These are phyloP conservation scores for Drymonia ruficornis DNA, from an alignment of 2,888 invertebrate species.

Conservation along the genomic window DNA sequence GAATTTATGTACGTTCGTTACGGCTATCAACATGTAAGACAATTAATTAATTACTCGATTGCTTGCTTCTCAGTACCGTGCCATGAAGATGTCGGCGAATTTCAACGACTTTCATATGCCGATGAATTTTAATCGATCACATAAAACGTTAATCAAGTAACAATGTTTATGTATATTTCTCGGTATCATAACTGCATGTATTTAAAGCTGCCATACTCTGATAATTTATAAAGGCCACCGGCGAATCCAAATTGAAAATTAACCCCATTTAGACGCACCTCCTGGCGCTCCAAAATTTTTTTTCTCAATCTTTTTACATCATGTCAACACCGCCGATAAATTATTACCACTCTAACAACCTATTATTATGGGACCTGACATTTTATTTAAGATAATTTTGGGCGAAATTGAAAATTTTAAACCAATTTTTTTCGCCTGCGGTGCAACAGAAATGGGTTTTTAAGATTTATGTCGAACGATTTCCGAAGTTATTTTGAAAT, in stretches of 20 bases:
- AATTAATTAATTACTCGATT: slow-evolving; percentile 46
- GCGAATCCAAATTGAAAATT: slow-evolving; percentile 80
- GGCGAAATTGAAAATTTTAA: slow-evolving; percentile 75
- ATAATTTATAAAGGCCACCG: slow-evolving; percentile 78
- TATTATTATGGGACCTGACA: slow-evolving; percentile 79
- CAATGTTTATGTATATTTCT: slow-evolving; percentile 67
- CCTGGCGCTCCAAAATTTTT: slow-evolving; percentile 67
- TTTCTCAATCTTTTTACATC: slow-evolving; percentile 63
- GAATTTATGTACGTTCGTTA: slow-evolving; percentile 32
- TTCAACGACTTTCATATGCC: slow-evolving; percentile 57
- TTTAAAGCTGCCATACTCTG: slow-evolving; percentile 58
- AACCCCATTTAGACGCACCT: slow-evolving; percentile 78
- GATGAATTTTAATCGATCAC: slow-evolving; percentile 63
- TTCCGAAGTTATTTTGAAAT: slow-evolving; percentile 58
- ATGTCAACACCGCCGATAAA: slow-evolving; percentile 80
- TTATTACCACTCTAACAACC: slow-evolving; percentile 77
- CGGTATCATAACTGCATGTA: slow-evolving; percentile 57
- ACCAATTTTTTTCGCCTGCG: slow-evolving; percentile 68
- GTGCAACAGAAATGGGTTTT: slow-evolving; percentile 68
- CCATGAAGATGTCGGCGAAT: slow-evolving; percentile 45
- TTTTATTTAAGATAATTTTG: slow-evolving; percentile 75
- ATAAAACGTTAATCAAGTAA: slow-evolving; percentile 65
- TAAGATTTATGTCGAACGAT: slow-evolving; percentile 67
- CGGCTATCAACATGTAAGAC: slow-evolving; percentile 34
- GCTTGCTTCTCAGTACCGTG: slow-evolving; percentile 39